Evolutionary conservation across 2,797 vertebrate species (phyloP).

Genomic region (Heteromormyrus szaboi): DNA sequence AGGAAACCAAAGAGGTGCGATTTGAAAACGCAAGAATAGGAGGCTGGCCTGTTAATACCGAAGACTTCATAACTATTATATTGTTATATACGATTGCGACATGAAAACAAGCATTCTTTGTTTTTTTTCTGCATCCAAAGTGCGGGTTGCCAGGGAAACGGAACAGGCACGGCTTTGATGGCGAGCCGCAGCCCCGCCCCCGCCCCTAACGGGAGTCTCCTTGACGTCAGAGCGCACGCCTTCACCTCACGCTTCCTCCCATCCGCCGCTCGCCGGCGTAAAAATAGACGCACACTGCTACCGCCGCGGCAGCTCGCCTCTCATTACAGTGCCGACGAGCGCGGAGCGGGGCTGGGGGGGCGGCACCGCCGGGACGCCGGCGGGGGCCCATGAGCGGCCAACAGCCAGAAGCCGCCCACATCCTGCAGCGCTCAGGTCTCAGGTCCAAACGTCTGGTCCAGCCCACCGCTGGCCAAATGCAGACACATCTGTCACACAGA

Average conservation of each 20-base stretch:
- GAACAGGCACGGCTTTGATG: not conserved
- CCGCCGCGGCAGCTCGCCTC: not conserved
- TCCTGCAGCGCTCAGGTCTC: not conserved
- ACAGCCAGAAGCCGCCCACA: not conserved
- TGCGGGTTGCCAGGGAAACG: not conserved
- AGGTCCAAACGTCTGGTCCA: not conserved
- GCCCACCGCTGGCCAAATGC: not conserved
- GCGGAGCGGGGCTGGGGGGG: not conserved
- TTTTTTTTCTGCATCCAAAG: not conserved
- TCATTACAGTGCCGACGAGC: not conserved
- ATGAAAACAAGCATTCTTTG: not conserved
- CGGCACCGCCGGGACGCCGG: not conserved
- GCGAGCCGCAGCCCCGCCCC: not conserved
- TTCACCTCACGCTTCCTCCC: not conserved
- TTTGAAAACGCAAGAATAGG: not conserved
- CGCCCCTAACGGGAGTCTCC: slow-evolving; percentile 4
- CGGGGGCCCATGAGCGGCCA: not conserved
- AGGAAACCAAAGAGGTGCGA: not conserved
- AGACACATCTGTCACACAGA: not conserved
- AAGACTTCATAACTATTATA: not conserved
- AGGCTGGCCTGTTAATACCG: not conserved
- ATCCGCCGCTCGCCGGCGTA: not conserved
- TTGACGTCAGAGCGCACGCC: not conserved
- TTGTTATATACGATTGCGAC: not conserved
- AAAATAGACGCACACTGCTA: not conserved